Evolutionary conservation across 2,888 invertebrate genomes (phyloP), one percentile per base, ranked within the genome.

Genomic region (Onthophagus sagittarius): DNA sequence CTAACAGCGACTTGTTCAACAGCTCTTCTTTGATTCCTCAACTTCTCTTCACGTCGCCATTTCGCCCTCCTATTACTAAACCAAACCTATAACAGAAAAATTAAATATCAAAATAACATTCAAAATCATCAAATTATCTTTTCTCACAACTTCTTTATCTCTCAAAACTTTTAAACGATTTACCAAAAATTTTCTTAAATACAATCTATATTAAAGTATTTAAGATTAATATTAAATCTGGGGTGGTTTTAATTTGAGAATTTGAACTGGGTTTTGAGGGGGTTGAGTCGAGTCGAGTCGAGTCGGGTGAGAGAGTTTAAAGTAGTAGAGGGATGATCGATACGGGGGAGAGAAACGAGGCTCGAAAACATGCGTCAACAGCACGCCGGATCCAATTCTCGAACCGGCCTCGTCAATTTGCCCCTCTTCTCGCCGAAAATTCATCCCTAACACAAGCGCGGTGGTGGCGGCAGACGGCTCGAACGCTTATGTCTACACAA

Each of bases 41-140:
- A 89, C 86, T 99, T 99, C 86, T 99, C 99, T 85, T 99, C 99
- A 14, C 99, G 90, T 71, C 99, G 92, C 98, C 98, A 99, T 88
- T 99, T 99, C 79, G 99, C 99, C 70, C 99, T 90, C 72, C 99
- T 93, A 87, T 99, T 99, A 77, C 98, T 98, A 87, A 99, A 99
- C 99, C 99, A 99, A 70, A 99, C 99, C 98, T 99, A 89, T 79
- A 86, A 79, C 15, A 15, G 11, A 6, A 72, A 78, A 77, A 78
- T 75, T 75, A 73, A 39, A 73, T n/a, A n/a, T n/a, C n/a, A n/a
- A n/a, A n/a, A n/a, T n/a, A 69, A 23, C 23, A 71, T 71, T 70
- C 23, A 23, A 23, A 23, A 23, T 23, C 23, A 23, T 23, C 23
- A 23, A 23, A 23, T 2, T 23, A 2, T 3, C 23, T 23, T 23